These are phyloP conservation scores for Conus betulinus DNA, from an alignment of 1,140 invertebrate genomes.

Conservation along the genomic window DNA sequence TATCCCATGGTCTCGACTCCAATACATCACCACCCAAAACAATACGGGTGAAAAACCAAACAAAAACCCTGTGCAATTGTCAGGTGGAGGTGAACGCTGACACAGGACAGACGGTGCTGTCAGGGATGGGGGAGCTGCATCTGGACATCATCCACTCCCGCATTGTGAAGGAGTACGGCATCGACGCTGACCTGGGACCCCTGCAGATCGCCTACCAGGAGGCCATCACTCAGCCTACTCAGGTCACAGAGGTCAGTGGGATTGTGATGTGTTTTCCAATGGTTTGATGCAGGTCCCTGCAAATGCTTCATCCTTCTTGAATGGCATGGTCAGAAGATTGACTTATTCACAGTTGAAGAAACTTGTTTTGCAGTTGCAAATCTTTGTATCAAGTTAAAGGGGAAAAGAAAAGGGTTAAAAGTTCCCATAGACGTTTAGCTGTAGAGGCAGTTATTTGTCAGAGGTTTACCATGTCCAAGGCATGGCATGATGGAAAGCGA, in stretches of 20 bases:
- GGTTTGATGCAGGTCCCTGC: background rate
- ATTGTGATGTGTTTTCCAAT: background rate
- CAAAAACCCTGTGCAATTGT: conserved; percentile 69
- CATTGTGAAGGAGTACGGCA: conserved; percentile 86
- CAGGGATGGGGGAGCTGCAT: conserved; percentile 97
- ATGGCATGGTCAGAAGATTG: too few relatives aligned
- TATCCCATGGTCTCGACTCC: too few relatives aligned
- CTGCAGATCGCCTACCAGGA: conserved; percentile 93
- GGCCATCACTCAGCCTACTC: conserved; percentile 77
- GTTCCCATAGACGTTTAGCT: background rate
- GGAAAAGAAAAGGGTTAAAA: background rate
- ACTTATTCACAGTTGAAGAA: background rate
- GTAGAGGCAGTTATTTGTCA: background rate
- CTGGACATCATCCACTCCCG: conserved; percentile 86
- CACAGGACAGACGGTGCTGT: conserved; percentile 86
- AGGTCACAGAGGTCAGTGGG: conserved; percentile 18
- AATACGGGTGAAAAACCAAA: too few relatives aligned
- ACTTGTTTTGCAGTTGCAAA: background rate
- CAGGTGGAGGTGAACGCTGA: conserved; percentile 82
- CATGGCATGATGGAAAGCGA: too few relatives aligned
- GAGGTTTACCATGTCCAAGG: background rate
- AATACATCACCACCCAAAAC: too few relatives aligned
- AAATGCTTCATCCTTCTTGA: background rate
- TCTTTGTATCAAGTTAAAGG: too few relatives aligned
- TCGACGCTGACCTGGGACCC: conserved; percentile 94